phyloP scores from a whole-genome alignment of 2,888 invertebrate species.

The Macropis europaea region DNA sequence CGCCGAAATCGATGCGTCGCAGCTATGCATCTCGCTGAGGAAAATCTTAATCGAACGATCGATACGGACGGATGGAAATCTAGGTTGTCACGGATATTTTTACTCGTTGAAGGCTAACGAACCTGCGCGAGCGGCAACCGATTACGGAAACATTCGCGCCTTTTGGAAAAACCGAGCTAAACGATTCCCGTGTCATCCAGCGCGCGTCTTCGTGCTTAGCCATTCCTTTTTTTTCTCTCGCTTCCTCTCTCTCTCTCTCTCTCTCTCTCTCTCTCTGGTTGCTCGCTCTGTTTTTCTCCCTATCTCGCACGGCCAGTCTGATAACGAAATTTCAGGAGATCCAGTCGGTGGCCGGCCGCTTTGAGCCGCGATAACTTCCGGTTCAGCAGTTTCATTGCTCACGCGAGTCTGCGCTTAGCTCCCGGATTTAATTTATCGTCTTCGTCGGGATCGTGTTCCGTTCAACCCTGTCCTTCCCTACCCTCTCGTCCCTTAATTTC shows the following conservation, averaged over 20 bases:
- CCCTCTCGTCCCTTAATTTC: conserved; percentile 24
- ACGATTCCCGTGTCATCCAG: conserved; percentile 48
- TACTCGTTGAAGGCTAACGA: conserved; percentile 32
- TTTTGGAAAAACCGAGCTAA: conserved; percentile 39
- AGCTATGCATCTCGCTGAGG: neutral
- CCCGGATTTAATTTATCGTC: conserved; percentile 63
- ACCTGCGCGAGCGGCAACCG: conserved; percentile 11
- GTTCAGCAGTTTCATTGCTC: conserved; percentile 67
- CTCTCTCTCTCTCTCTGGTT: neutral
- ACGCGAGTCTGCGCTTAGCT: conserved; percentile 59
- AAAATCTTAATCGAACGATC: conserved; percentile 31
- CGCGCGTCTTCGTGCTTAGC: conserved; percentile 4
- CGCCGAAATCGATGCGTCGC: neutral
- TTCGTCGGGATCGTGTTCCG: conserved; percentile 43
- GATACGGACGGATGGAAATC: conserved; percentile 9
- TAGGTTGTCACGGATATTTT: conserved; percentile 40
- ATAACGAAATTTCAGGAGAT: conserved; percentile 59
- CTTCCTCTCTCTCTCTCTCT: neutral
- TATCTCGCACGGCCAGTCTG: conserved; percentile 21
- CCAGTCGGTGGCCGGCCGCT: conserved; percentile 55
- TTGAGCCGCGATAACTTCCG: conserved; percentile 70
- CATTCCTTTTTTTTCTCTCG: neutral
- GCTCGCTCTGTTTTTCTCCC: neutral
- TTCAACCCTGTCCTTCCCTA: too few relatives aligned
- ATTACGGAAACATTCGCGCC: conserved; percentile 24